A percentile compares a stretch with the other conserved stretches of the same genome.
phyloP scores from a whole-genome alignment of 2,113 vertebrate species.

The Paradoxurus hermaphroditus region DNA sequence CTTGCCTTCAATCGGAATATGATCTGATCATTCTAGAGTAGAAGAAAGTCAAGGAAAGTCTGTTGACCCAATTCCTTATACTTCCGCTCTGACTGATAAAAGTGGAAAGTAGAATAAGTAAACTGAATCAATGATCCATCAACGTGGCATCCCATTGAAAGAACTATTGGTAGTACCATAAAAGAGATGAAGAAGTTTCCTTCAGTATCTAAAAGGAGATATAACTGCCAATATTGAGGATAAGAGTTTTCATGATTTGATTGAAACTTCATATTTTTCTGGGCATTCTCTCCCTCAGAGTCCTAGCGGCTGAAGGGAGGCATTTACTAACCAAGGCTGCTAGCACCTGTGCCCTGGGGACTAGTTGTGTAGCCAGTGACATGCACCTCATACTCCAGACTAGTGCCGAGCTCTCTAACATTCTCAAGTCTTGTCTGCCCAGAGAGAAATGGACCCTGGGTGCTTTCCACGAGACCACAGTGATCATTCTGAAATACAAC shows the following conservation, averaged over 20 bases:
- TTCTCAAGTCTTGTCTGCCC: background rate
- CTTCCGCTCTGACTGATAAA: background rate
- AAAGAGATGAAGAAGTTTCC: background rate
- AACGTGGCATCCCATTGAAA: accelerated
- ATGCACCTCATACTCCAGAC: accelerated
- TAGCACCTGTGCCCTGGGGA: background rate
- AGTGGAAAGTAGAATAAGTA: background rate
- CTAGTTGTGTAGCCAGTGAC: background rate
- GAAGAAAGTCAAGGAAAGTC: background rate
- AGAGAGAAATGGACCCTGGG: accelerated
- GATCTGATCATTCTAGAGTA: background rate
- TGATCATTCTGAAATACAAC: background rate
- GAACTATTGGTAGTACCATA: accelerated
- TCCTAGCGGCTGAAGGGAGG: background rate
- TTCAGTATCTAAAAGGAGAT: background rate
- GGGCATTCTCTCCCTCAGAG: background rate
- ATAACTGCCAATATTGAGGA: background rate
- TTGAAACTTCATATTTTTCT: background rate
- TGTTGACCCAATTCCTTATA: background rate
- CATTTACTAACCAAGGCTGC: accelerated
- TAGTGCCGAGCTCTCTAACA: too few species aligned
- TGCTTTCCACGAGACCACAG: accelerated
- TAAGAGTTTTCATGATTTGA: background rate
- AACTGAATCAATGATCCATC: accelerated
- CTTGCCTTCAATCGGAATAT: background rate